These are phyloP conservation scores for Eira barbara DNA, from an alignment of 2,113 vertebrate genomes.

Conservation along the genomic window DNA sequence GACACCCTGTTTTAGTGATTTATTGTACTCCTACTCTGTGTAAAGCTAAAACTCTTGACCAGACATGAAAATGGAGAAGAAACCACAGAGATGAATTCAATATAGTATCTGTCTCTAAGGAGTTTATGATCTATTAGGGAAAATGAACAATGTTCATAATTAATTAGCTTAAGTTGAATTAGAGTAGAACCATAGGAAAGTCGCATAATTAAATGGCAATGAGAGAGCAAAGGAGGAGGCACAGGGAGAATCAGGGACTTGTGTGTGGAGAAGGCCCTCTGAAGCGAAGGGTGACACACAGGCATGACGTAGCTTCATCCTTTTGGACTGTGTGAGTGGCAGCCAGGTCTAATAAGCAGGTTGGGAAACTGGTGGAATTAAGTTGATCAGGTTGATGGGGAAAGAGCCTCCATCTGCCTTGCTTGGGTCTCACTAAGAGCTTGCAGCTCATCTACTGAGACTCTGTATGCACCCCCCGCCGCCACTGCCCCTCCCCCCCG, in stretches of 20 bases:
- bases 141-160: constrained; percentile 51
- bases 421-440: not conserved
- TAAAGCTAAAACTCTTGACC: not conserved
- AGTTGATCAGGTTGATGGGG: not conserved
- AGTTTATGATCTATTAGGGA: constrained; percentile 51
- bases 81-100: not conserved
- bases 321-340: not conserved
- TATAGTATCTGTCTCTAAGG: constrained; percentile 41
- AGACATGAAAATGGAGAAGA: not conserved
- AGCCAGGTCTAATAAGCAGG: not conserved
- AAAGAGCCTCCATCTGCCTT: not conserved
- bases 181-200: constrained; percentile 46
- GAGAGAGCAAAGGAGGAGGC: not conserved
- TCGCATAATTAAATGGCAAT: constrained; percentile 23
- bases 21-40: not conserved
- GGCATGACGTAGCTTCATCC: not conserved
- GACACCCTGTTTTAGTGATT: not conserved
- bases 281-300: not conserved
- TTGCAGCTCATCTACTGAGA: not conserved
- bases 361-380: not conserved
- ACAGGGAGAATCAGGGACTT: not conserved
- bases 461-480: not conserved
- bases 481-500: not conserved
- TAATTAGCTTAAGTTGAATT: constrained; percentile 57
- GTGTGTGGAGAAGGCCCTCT: not conserved